Evolutionary conservation across 1,140 invertebrate genomes (phyloP), one percentile per base, ranked within the genome.

Genomic region (Armadillidium nasatum): DNA sequence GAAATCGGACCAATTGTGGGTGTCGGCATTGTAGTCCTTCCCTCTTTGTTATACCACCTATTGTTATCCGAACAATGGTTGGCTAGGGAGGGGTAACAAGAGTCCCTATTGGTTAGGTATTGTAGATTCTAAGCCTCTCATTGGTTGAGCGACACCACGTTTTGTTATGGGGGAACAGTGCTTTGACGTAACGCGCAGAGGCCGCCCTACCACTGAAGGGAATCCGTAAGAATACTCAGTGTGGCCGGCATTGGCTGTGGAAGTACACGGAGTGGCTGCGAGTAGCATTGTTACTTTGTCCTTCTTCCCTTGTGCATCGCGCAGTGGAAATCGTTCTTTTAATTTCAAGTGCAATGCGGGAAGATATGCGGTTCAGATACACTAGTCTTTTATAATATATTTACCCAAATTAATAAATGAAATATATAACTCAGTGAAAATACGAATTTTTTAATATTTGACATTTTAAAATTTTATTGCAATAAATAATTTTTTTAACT

Each of bases 91-190:
- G 75, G 78, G 72, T 71, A 72, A 79, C 74, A 68, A 74, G 78
- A 72, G 71, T 76, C 78, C 75, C 78, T 71, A 79, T 79, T 79
- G 78, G 78, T 79, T 75, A 72, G 75, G 72, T 75, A 79, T 79
- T 79, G 78, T 79, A 72, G 78, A 74, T 72, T 72, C 72, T 71
- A 71, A 75, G 72, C 71, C 75, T 74, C 78, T 79, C 74, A 79
- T 79, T 79, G 78, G 78, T 75, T 76, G 78, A 74, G 78, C 78
- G 74, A 71, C 78, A 75, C 78, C 78, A 79, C 78, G 78, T 79
- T 79, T 79, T 79, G 78, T 79, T 79, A 79, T 79, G 78, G 78
- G 78, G 78, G 78, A 79, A 79, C 78, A 79, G 78, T 79, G 78
- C 75, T 67, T 71, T 79, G 74, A 79, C 78, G 78, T 79, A 74